These are phyloP conservation scores for Phyllotreta striolata DNA, from an alignment of 2,888 invertebrate genomes.

Conservation along the genomic window DNA sequence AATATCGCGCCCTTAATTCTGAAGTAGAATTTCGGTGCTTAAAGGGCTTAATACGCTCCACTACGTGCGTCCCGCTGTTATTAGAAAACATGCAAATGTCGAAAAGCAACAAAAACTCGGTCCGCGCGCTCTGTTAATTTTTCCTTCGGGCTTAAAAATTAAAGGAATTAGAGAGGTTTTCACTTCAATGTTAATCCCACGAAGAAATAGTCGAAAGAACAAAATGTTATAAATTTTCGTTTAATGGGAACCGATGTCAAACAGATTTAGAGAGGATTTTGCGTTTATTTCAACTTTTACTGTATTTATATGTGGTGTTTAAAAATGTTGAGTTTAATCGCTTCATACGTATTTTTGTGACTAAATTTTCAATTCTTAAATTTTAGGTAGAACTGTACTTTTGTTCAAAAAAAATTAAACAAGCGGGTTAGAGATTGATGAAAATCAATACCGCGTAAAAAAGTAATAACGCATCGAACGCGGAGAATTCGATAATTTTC, in stretches of 20 bases:
- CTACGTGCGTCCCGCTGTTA: conserved; percentile 31
- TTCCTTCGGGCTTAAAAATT: conserved; percentile 15
- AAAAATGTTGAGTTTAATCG: too few species aligned
- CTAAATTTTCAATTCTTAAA: too few species aligned
- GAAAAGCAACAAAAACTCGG: conserved; percentile 34
- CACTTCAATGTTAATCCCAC: not conserved
- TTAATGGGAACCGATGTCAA: too few species aligned
- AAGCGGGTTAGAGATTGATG: conserved; percentile 6
- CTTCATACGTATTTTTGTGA: too few species aligned
- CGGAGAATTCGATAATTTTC: conserved; percentile 40
- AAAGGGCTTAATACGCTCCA: conserved; percentile 36
- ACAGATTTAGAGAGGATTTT: too few species aligned
- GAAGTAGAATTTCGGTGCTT: conserved; percentile 36
- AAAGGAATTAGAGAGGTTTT: conserved; percentile 7
- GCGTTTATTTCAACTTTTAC: too few species aligned
- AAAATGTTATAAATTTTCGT: too few species aligned
- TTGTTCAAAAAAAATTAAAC: conserved; percentile 7
- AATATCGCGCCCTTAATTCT: conserved; percentile 43
- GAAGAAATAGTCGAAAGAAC: too few species aligned
- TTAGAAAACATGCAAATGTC: conserved; percentile 45
- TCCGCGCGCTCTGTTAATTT: conserved; percentile 30
- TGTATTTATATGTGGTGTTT: too few species aligned
- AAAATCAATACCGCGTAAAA: conserved; percentile 29
- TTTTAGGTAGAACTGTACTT: not conserved
- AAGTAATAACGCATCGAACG: conserved; percentile 34